Evolutionary conservation across 2,797 vertebrate species (phyloP), one percentile per base, ranked within the genome.

Genomic region (Mormyrops boulengeri): DNA sequence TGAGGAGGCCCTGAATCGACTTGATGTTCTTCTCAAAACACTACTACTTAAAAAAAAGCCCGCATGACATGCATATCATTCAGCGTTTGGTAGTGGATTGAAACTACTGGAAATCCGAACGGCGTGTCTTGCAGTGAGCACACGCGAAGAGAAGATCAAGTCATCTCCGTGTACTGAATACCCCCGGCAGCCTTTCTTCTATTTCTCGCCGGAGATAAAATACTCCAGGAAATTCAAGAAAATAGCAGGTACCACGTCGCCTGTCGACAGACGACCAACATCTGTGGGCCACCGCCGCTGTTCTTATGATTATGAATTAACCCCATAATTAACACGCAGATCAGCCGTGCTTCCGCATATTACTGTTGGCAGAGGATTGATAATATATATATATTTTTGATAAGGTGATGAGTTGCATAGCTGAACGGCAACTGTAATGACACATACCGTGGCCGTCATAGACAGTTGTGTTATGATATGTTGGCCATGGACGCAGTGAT

Each of bases 1-100:
- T 90, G 92, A 80, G 93, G 90, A 93, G 93, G 90, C 91, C 84
- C 91, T 90, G 88, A 80, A 90, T 91, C 90, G 55, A 89, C 82
- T 85, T 9, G 44, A 85, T 69, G 88, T 85, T 52, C 38, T 26
- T 19, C 7, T 88, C 38, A 38, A 38, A 38, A 38, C 55, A 69
- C 22, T 49, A 44, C 88, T 85, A 38, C 84, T 89, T 85, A 38
- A 60, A 49, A 66, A 85, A 30, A n/a, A 30, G 26, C 26, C 77
- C 57, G 41, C 77, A 85, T 52, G 82, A 85, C 88, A 57, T 19
- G 14, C 44, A 4, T 62, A 14, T 47, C 41, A 62, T 60, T 41
- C 17, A 62, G n/a, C 9, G 19, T 85, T 22, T 62, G 55, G 84
- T 47, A 85, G 82, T 85, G 82, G 47, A 52, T 8, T 85, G 77